phyloP scores from a whole-genome alignment of 1,140 invertebrate genomes.

The Megalopta genalis region DNA sequence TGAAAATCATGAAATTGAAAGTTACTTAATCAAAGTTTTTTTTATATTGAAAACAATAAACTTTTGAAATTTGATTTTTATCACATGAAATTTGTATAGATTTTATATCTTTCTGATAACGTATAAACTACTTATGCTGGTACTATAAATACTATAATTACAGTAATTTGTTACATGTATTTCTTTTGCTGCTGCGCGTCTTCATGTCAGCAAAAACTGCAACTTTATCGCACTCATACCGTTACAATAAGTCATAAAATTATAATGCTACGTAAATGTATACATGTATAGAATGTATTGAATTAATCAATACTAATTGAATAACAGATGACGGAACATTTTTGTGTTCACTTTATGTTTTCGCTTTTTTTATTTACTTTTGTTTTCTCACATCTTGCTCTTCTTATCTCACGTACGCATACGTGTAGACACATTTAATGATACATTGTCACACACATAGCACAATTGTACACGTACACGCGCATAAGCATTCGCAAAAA shows the following conservation, averaged over 20 bases:
- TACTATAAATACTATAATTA: slow-evolving; percentile 7
- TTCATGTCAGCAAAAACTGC: slow-evolving; percentile 5
- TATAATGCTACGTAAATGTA: slow-evolving; percentile 35
- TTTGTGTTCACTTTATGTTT: slow-evolving; percentile 8
- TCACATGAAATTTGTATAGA: no score
- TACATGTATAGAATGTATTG: slow-evolving; percentile 25
- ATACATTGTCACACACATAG: slow-evolving; percentile 46
- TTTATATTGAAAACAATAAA: no score
- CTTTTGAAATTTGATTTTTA: no score
- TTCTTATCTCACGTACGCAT: slow-evolving; percentile 12
- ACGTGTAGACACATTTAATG: slow-evolving; percentile 33
- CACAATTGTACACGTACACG: slow-evolving; percentile 64
- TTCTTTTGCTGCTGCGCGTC: slow-evolving; percentile 25
- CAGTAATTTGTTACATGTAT: not conserved
- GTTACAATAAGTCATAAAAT: slow-evolving; percentile 32
- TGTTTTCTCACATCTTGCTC: not conserved
- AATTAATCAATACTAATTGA: slow-evolving; percentile 44
- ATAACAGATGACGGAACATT: slow-evolving; percentile 37
- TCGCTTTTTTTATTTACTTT: slow-evolving; percentile 6
- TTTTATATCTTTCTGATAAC: no score
- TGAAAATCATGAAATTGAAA: slow-evolving; percentile 9
- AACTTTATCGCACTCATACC: slow-evolving; percentile 2
- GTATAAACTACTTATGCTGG: slow-evolving; percentile 4
- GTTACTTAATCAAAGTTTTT: not conserved
- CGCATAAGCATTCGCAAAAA: slow-evolving; percentile 69